Base-by-base conservation (phyloP, 2,888 invertebrate species). In the Andrena trimmerana region DNA sequence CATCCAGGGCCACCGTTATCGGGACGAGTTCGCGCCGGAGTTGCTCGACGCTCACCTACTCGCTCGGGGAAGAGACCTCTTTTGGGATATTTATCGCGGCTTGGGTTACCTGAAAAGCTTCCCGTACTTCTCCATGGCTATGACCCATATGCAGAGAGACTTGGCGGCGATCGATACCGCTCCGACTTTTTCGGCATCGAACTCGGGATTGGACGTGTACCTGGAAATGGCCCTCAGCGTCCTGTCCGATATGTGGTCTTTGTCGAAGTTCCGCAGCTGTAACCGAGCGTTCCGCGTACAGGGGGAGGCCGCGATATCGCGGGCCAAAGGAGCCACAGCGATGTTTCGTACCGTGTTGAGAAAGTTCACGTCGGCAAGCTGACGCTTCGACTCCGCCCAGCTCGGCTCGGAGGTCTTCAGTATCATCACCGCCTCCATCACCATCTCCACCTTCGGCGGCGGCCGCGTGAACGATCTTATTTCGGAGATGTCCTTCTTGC, bases 91-190 rank as follows among this genome's bases (percentile, higher is more conserved):
- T 72, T 78, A 65, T 42, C 36, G 29, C 29, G 0, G 8, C n/a
- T 10, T 2, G 16, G 20, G 24, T 95, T 92, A 97, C 97, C 96
- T 97, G 95, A 96, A 98, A 60, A 98, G 97, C 94, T 97, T 97
- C 2, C 97, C 98, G 92, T 98, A 98, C 92, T 98, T 97, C 94
- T 98, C 98, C 93, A 98, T 98, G 2, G 98, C 98, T 80, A 97
- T 95, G 24, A 98, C 98, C 98, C 98, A 98, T 92, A 97, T 96
- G 92, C 98, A 98, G 31, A 98, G 95, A 1, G 98, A 98, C 94
- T 97, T 98, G 27, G 98, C 98, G 0, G 98, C 98, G 0, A 95
- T 91, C 0, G 98, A 98, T 54, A 98, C 98, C 1, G 96, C 95
- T 0, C 98, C 98, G 0, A 98, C 97, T 91, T 97, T 97, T 74